These are phyloP conservation scores for Argyresthia goedartella DNA, from an alignment of 2,888 invertebrate genomes.

Conservation along the genomic window DNA sequence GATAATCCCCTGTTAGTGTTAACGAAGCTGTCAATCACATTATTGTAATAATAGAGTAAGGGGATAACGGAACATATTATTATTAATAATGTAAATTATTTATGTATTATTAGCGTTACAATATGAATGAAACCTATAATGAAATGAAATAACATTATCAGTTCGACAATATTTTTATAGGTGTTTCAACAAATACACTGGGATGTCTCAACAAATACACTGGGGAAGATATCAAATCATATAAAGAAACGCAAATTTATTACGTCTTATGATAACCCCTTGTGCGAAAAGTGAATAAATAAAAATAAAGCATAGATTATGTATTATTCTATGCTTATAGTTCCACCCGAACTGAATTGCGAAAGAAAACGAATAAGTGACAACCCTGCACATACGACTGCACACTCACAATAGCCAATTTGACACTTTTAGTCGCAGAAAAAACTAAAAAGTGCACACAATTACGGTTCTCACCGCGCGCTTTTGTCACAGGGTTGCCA, in stretches of 20 bases:
- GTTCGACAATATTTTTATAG: no score
- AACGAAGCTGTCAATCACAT: conserved; percentile 53
- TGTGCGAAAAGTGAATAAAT: no score
- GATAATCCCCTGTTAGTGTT: conserved; percentile 52
- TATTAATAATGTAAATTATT: neutral
- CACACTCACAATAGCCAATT: conserved; percentile 53
- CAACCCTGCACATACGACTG: conserved; percentile 30
- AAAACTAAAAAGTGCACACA: conserved; percentile 31
- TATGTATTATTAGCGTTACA: neutral
- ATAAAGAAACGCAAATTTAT: no score
- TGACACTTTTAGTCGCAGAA: conserved; percentile 51
- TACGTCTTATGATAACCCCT: no score
- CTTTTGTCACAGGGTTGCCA: conserved; percentile 30
- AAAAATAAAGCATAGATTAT: no score
- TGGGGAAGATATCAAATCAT: no score
- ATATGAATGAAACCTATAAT: no score
- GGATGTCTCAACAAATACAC: no score
- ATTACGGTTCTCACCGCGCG: conserved; percentile 42
- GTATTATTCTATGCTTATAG: no score
- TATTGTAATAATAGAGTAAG: neutral
- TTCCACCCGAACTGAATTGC: no score
- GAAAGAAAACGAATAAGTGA: neutral
- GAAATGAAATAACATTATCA: no score
- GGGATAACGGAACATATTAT: neutral
- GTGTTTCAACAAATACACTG: no score